Conservation (phyloP, 53 echinoderm and acorn worm species). For the Apostichopus leukothele region DNA sequence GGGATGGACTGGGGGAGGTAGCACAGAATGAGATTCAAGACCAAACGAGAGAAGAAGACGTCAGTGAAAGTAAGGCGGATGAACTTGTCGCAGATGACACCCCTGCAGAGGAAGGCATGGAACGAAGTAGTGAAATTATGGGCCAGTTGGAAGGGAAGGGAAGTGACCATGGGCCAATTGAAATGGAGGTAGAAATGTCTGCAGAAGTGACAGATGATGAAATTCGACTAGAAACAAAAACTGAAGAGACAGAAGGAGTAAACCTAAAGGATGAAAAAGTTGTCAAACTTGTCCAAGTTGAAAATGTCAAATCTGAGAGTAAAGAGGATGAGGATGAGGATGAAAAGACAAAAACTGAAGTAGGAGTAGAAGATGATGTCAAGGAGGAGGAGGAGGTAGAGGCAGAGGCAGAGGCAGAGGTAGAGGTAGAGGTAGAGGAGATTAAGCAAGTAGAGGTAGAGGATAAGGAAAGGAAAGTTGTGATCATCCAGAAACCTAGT, state of each 20-base stretch:
- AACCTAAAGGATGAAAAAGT: not conserved
- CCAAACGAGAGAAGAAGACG: constrained; percentile 35
- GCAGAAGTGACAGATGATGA: not conserved
- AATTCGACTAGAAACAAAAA: not conserved
- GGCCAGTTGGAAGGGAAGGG: not conserved
- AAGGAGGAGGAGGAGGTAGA: not conserved
- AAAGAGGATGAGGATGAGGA: not conserved
- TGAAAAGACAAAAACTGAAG: not conserved
- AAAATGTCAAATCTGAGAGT: not conserved
- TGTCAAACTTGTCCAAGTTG: not conserved
- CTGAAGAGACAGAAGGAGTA: not conserved
- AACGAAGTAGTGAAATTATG: not conserved
- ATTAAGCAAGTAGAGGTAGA: not conserved
- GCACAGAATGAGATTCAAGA: not conserved
- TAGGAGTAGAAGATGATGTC: not conserved
- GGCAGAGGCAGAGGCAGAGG: not conserved
- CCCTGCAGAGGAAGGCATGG: not conserved
- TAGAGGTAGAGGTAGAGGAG: not conserved
- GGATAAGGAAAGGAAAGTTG: not conserved
- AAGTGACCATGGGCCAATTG: not conserved
- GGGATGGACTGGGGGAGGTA: not conserved
- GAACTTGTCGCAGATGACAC: constrained; percentile 14
- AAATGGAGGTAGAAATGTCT: not conserved
- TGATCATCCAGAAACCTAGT: not conserved
- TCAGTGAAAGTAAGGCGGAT: constrained; percentile 2